Base-by-base conservation (phyloP, 2,113 vertebrate species). In the Odobenus rosmarus region DNA sequence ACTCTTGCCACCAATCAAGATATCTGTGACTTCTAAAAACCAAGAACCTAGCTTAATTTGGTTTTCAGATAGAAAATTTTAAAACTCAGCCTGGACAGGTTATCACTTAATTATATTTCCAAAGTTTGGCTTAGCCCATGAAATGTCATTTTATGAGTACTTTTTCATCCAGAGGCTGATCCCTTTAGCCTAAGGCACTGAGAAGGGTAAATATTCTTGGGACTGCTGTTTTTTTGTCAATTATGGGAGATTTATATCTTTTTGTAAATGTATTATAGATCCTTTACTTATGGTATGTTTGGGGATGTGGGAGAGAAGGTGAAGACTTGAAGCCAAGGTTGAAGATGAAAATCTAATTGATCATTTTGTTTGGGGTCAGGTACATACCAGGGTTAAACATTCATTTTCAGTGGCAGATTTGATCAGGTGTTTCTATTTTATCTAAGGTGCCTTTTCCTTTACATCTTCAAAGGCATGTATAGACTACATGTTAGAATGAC, bases 11-110 rank as follows among this genome's bases (percentile, higher is more conserved):
- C 93, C 46, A 94, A 36, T 84, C 88, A 96, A 53, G 87, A 83
- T 57, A 61, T 86, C n/a, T 91, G 36, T 91, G 69, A 26, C 83
- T 88, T 88, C 95, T 93, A 72, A 83, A 93, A 93, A 62, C 26
- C 9, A 82, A 92, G 21, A 92, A 67, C 36, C 33, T 92, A 80
- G 42, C 67, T 96, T 86, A 59, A 53, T 96, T 95, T 79, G 46
- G 39, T 82, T 95, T 97, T 89, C 55, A 96, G 76, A 81, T 46
- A 86, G 71, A 93, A 82, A 93, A 72, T n/a, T 93, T 89, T 82
- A 51, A 67, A 95, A 97, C 55, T 39, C 46, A n/a, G 2, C 33
- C n/a, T 71, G 14, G 57, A 82, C 49, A 95, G 49, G 19, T 36
- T 62, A 5, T 84, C 71, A 79, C n/a, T 88, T 74, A 94, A 88